Evolutionary conservation across 2,797 vertebrate species (phyloP).

Genomic region (Paedocypris micromegethes): DNA sequence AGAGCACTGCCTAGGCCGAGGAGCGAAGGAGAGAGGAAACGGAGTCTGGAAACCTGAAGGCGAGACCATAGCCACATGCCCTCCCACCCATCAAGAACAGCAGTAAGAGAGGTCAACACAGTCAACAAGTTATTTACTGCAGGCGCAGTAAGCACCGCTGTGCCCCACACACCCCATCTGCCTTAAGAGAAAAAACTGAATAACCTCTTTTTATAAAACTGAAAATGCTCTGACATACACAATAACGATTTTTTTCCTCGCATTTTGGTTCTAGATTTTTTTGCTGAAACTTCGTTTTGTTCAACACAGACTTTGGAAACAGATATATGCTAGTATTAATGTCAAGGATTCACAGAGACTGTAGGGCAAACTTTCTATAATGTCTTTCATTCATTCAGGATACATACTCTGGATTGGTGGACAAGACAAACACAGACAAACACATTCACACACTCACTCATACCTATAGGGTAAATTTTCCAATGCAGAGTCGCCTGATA

Average conservation of each 20-base stretch:
- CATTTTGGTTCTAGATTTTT: background rate
- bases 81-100: slow-evolving; percentile 46
- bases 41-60: slow-evolving; percentile 43
- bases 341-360: too few relatives aligned
- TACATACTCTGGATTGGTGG: too few relatives aligned
- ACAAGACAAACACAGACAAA: too few relatives aligned
- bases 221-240: slow-evolving; percentile 5
- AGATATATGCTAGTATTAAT: too few relatives aligned
- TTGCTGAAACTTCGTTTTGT: too few relatives aligned
- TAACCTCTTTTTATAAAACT: slow-evolving; percentile 37
- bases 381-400: too few relatives aligned
- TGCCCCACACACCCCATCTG: slow-evolving; percentile 52
- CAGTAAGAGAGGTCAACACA: slow-evolving; percentile 57
- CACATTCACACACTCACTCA: too few relatives aligned
- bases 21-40: slow-evolving; percentile 10
- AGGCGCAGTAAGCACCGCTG: slow-evolving; percentile 28
- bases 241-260: background rate
- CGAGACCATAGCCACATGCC: slow-evolving; percentile 39
- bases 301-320: too few relatives aligned
- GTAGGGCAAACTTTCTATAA: too few relatives aligned
- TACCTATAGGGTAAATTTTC: too few relatives aligned
- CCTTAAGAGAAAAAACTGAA: slow-evolving; percentile 19
- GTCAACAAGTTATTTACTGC: slow-evolving; percentile 59
- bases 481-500: too few relatives aligned
- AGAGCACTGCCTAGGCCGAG: slow-evolving; percentile 56